phyloP scores from a whole-genome alignment of 2,797 vertebrate species.

The Poecilia gillii region DNA sequence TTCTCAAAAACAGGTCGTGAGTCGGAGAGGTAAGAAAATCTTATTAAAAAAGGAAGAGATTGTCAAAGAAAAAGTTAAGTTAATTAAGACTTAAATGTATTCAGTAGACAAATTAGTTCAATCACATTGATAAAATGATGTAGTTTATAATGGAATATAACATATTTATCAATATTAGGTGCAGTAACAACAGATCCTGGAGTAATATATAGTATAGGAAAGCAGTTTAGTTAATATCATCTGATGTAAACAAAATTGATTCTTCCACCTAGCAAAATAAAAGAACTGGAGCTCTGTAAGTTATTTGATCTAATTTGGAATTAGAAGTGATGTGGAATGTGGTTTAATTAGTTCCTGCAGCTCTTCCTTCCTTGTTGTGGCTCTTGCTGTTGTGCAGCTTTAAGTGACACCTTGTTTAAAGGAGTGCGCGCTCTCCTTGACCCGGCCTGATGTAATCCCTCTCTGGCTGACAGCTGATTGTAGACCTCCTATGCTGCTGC shows the following conservation, averaged over 20 bases:
- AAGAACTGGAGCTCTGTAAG: not conserved
- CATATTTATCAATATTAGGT: not conserved
- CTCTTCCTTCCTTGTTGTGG: not conserved
- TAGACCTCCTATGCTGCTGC: constrained; percentile 46
- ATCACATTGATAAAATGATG: not conserved
- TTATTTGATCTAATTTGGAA: too few relatives aligned
- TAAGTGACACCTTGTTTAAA: constrained; percentile 14
- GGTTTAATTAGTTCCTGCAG: not conserved
- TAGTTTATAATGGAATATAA: not conserved
- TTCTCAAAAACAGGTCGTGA: too few relatives aligned
- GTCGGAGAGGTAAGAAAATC: too few relatives aligned
- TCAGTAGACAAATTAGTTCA: not conserved
- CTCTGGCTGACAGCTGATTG: constrained; percentile 42
- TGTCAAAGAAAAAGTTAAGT: not conserved
- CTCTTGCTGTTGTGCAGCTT: not conserved
- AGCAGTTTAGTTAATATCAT: not conserved
- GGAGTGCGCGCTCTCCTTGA: constrained; percentile 35
- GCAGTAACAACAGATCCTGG: not conserved
- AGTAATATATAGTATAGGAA: not conserved
- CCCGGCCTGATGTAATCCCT: constrained; percentile 46
- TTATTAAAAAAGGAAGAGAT: not conserved
- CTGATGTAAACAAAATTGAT: not conserved
- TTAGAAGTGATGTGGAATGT: not conserved
- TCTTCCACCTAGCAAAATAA: not conserved
- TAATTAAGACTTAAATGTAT: not conserved